Conservation (phyloP, 2,113 vertebrate genomes). For the Telmatochromis brichardi region DNA sequence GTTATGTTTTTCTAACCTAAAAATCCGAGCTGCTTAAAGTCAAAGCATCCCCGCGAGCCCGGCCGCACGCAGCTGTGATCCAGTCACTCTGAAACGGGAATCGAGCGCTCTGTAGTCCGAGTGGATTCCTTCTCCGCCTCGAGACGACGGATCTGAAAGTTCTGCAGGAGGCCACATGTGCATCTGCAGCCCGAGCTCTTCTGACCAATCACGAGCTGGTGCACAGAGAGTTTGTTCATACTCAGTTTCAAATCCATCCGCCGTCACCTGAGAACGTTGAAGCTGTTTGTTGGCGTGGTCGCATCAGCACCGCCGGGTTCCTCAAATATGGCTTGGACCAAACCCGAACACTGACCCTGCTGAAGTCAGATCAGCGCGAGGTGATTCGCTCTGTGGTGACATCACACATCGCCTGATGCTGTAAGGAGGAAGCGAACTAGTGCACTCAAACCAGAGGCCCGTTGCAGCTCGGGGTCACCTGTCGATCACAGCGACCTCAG, state of each 20-base stretch:
- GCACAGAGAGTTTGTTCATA: neutral
- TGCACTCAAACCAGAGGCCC: neutral
- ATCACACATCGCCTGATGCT: neutral
- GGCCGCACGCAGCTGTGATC: neutral
- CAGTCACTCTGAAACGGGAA: neutral
- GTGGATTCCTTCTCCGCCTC: neutral
- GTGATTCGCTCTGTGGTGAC: neutral
- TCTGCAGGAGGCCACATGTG: neutral
- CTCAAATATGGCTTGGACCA: neutral
- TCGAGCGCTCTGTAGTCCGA: neutral
- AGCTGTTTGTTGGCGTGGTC: neutral
- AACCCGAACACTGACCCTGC: neutral
- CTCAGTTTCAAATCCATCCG: neutral
- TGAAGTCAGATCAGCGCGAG: accelerated
- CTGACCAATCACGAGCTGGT: neutral
- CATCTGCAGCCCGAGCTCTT: accelerated
- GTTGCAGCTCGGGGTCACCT: neutral
- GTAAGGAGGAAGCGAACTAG: neutral
- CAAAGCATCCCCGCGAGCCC: neutral
- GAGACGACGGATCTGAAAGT: neutral
- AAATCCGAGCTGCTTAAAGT: neutral
- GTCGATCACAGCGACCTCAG: neutral
- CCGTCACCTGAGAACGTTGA: accelerated
- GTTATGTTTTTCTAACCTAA: neutral
- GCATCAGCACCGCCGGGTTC: neutral